These are phyloP conservation scores for Crotalus helleri DNA, from an alignment of 2,113 vertebrate species.

Conservation along the genomic window DNA sequence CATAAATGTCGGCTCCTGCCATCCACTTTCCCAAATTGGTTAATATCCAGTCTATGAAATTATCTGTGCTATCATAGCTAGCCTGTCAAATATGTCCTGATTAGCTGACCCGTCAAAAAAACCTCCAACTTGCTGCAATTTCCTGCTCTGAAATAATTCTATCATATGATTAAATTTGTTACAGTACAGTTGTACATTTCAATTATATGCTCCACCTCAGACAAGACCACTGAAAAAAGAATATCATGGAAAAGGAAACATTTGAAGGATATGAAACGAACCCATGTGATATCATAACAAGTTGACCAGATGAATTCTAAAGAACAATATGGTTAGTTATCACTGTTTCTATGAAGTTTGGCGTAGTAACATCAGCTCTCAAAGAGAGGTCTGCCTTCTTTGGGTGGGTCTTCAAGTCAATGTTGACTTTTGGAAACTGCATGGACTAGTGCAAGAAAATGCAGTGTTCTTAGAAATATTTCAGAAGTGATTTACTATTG, in stretches of 20 bases:
- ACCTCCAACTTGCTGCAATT: background rate
- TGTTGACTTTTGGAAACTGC: background rate
- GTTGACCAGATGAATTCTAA: background rate
- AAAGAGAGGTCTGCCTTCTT: background rate
- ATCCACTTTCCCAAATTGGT: background rate
- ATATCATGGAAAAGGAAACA: constrained; percentile 1
- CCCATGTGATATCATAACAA: background rate
- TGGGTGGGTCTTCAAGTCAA: background rate
- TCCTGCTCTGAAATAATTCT: background rate
- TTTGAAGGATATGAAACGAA: background rate
- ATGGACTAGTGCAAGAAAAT: background rate
- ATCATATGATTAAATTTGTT: background rate
- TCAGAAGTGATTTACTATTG: background rate
- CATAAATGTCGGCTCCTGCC: background rate
- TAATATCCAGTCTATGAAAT: background rate
- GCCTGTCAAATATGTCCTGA: background rate
- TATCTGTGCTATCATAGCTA: background rate
- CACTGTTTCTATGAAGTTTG: background rate
- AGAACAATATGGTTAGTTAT: background rate
- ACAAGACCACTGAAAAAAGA: background rate
- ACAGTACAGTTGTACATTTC: background rate
- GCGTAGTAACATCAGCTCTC: background rate
- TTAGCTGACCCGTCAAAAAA: background rate
- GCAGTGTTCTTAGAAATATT: background rate
- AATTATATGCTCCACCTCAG: background rate